phyloP scores from a whole-genome alignment of 1,140 invertebrate genomes.

The Grapholita molesta region DNA sequence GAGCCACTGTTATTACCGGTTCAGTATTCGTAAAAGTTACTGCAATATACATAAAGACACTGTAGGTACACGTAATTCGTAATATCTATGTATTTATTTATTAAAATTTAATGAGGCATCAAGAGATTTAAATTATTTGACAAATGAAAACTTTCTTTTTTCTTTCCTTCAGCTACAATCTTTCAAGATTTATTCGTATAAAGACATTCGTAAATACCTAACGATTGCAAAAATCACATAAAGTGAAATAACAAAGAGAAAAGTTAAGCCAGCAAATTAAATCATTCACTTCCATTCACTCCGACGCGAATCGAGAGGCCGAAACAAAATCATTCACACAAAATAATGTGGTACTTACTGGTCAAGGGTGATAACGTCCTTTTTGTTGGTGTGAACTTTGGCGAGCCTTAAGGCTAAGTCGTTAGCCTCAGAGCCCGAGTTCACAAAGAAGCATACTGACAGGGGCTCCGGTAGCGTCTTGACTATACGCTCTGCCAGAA shows the following conservation, averaged over 20 bases:
- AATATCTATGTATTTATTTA: no score
- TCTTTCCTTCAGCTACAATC: not conserved
- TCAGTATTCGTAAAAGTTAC: no score
- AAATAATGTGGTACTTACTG: slow-evolving; percentile 93
- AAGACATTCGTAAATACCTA: not conserved
- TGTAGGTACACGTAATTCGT: no score
- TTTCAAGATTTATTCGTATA: not conserved
- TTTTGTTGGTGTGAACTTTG: slow-evolving; percentile 90
- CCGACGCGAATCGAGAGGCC: not conserved
- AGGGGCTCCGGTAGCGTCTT: slow-evolving; percentile 88
- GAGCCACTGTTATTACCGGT: not conserved
- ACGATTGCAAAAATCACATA: not conserved
- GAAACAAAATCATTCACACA: not conserved
- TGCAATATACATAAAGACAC: no score
- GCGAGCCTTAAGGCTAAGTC: slow-evolving; percentile 96
- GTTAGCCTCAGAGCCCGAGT: slow-evolving; percentile 99
- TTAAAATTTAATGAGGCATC: no score
- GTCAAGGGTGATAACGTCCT: slow-evolving; percentile 95
- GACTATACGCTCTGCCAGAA: slow-evolving; percentile 92
- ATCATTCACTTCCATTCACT: not conserved
- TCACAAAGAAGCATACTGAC: slow-evolving; percentile 98
- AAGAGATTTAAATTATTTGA: no score
- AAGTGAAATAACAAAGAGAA: no score
- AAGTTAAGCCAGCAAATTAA: not conserved
- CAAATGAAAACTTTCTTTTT: not conserved